phyloP scores from a whole-genome alignment of 2,888 invertebrate genomes.

The Agriotes lineatus region DNA sequence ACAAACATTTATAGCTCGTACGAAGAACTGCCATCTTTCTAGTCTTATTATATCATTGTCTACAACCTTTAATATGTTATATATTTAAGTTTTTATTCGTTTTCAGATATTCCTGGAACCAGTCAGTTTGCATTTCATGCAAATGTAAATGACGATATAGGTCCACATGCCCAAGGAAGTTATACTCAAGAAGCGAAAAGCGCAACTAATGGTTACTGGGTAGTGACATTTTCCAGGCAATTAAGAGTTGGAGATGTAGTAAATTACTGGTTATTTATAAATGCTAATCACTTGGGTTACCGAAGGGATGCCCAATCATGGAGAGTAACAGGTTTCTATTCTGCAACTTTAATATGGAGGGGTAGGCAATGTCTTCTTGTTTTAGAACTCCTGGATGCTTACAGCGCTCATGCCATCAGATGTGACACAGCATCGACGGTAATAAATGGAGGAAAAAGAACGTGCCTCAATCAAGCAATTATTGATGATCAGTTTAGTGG shows the following conservation, averaged over 20 bases:
- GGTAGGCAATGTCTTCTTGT: too few relatives aligned
- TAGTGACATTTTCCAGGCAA: constrained; percentile 48
- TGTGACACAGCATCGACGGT: constrained; percentile 3
- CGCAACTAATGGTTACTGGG: constrained; percentile 68
- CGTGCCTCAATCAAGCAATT: constrained; percentile 63
- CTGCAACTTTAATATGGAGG: too few relatives aligned
- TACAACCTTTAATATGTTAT: neutral
- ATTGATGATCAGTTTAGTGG: constrained; percentile 74
- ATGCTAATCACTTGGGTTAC: constrained; percentile 67
- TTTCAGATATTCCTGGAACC: neutral
- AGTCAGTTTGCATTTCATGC: constrained; percentile 75
- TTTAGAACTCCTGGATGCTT: constrained; percentile 22
- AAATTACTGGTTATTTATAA: constrained; percentile 73
- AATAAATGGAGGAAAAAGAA: constrained; percentile 12
- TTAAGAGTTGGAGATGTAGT: constrained; percentile 71
- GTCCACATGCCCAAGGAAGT: constrained; percentile 67
- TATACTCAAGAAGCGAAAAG: constrained; percentile 67
- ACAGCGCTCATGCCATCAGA: neutral
- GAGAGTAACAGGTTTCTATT: constrained; percentile 66
- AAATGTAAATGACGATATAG: constrained; percentile 71
- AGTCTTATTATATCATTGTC: too few relatives aligned
- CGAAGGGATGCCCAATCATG: constrained; percentile 64
- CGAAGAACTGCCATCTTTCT: too few relatives aligned
- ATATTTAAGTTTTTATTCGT: too few relatives aligned
- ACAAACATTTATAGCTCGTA: too few relatives aligned